A percentile compares a stretch with the other conserved stretches of the same genome.
These are phyloP conservation scores for Choristoneura fumiferana DNA, from an alignment of 1,140 invertebrate genomes.

Conservation along the genomic window DNA sequence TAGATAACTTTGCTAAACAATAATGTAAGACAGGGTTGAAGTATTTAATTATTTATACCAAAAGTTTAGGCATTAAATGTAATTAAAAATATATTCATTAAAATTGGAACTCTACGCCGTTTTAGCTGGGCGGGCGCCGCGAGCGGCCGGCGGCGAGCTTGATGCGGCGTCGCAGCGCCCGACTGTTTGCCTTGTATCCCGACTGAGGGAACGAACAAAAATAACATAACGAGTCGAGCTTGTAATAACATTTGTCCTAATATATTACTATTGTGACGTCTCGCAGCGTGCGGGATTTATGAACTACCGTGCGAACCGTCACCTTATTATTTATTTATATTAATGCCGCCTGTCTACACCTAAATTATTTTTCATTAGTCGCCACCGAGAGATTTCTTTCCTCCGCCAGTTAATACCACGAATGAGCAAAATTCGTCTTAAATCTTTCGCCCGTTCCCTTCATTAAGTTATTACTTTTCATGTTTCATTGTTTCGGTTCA, in stretches of 20 bases:
- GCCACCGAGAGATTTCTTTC: slow-evolving; percentile 37
- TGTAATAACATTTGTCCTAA: slow-evolving; percentile 74
- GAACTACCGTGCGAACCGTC: slow-evolving; percentile 57
- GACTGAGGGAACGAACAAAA: slow-evolving; percentile 57
- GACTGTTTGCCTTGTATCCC: slow-evolving; percentile 41
- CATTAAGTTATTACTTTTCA: slow-evolving; percentile 18
- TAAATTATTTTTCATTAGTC: slow-evolving; percentile 62
- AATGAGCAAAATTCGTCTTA: slow-evolving; percentile 30
- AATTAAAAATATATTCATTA: too few species aligned
- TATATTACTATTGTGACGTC: slow-evolving; percentile 71
- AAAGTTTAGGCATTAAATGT: too few species aligned
- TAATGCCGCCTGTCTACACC: slow-evolving; percentile 56
- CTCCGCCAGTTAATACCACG: slow-evolving; percentile 35
- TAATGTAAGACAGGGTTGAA: too few species aligned
- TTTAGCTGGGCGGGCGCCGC: too few species aligned
- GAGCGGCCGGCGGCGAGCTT: slow-evolving; percentile 4
- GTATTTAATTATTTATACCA: too few species aligned
- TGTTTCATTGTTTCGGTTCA: slow-evolving; percentile 18
- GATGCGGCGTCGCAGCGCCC: slow-evolving; percentile 16
- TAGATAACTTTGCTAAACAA: too few species aligned
- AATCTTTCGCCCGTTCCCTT: slow-evolving; percentile 14
- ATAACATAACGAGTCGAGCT: slow-evolving; percentile 68
- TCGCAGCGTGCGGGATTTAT: slow-evolving; percentile 55
- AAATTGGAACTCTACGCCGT: too few species aligned
- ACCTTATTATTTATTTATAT: slow-evolving; percentile 69